These are phyloP conservation scores for Halichondria panicea DNA, from an alignment of 37 sponge, comb jelly and placozoan genomes.

Conservation along the genomic window DNA sequence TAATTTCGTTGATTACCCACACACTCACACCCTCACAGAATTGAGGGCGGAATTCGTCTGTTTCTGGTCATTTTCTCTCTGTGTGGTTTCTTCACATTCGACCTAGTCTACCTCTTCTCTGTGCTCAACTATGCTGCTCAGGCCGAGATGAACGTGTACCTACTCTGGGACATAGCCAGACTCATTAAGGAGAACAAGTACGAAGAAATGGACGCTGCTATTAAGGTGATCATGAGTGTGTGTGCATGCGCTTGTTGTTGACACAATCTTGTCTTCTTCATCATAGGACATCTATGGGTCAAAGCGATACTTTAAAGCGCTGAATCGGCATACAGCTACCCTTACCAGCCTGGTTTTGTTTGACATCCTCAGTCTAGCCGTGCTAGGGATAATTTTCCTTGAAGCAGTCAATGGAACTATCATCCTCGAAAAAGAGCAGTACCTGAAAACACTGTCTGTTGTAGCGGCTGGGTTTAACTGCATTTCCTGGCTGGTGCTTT, in stretches of 20 bases:
- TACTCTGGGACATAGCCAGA: constrained; percentile 36
- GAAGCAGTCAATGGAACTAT: too few species aligned
- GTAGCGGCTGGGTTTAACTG: too few species aligned
- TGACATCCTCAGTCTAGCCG: constrained; percentile 22
- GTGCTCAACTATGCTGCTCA: constrained; percentile 69
- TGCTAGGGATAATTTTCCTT: neutral
- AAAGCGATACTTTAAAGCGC: constrained; percentile 23
- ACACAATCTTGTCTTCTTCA: too few species aligned
- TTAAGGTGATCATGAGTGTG: too few species aligned
- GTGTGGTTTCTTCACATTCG: constrained; percentile 69
- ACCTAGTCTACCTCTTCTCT: constrained; percentile 68
- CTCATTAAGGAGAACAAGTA: constrained; percentile 45
- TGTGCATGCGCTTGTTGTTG: too few species aligned
- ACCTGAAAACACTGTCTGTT: too few species aligned
- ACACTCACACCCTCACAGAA: neutral
- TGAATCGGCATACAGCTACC: constrained; percentile 57
- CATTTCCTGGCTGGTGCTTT: constrained; percentile 11
- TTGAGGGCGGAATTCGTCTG: neutral
- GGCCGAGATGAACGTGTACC: constrained; percentile 66
- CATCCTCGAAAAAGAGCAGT: too few species aligned
- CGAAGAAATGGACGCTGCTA: constrained; percentile 43
- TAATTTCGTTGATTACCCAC: neutral
- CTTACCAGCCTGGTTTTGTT: constrained; percentile 35
- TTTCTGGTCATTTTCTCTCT: constrained; percentile 19
- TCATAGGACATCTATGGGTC: constrained; percentile 35